Base-by-base conservation (phyloP, 2,888 invertebrate species). In the Cheilosia vernalis region DNA sequence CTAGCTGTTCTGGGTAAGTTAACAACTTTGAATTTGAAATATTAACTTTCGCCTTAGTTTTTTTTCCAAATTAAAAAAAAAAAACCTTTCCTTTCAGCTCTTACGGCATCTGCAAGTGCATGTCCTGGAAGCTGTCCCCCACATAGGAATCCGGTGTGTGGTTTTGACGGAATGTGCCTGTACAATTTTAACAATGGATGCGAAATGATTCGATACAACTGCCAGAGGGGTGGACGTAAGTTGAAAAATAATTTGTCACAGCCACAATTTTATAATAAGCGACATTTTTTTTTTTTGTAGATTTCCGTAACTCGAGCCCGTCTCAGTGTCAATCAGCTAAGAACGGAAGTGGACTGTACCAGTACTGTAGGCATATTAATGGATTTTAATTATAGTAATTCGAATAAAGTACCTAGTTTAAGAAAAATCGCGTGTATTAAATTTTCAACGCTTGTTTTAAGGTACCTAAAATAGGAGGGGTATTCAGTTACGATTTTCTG, bases 111-210 rank as follows among this genome's bases (percentile, higher is more conserved):
- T 9, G 74, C 33, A 2, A 70, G 24, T 47, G 69, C 64, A 3
- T 80, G 80, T 15, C 83, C 83, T 33, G 76, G 49, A 61, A 66
- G 37, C 10, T 85, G 85, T 49, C 85, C 85, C 2, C 76, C 76
- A 4, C 58, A 85, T 9, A 53, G 44, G 2, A 81, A 51, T 60
- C 60, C 63, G 0, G 56, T 72, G 1, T 85, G 85, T 17, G 80
- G 85, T 4, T 85, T 85, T 19, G 76, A 85, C 44, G 85, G 85
- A 42, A 77, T 76, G 70, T 85, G 85, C 21, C 24, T 85, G n/a
- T 81, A 77, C 30, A 49, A 61, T 2, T 85, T 85, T 15, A 85
- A 81, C 13, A 85, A 80, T 27, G 80, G 70, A 21, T 85, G 85
- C 15, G 85, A 85, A 58, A 63, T 85, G 80, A 76, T 81, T 27